Base-by-base conservation (phyloP, 1,140 invertebrate genomes). In the Papilio aristodemus region DNA sequence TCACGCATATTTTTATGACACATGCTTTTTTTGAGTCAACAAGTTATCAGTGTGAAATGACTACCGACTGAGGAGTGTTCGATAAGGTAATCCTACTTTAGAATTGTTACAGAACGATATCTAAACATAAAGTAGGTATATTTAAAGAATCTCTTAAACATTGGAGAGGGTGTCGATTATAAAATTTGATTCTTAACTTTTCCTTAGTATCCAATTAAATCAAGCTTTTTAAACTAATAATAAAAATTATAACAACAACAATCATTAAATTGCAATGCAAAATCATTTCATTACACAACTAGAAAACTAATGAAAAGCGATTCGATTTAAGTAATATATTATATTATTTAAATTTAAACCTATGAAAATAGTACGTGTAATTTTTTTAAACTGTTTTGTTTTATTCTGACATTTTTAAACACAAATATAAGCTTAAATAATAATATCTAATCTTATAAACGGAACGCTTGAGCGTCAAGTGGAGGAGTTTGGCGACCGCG, bases 1-100 rank as follows among this genome's bases (percentile, higher is more conserved):
- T 86, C 80, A 83, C 79, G 81, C 87, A 91, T 90, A 89, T 87
- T 90, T 90, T 84, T 86, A 83, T 89, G 83, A 89, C 87, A 86
- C 83, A 80, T 84, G 76, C 77, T 79, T 76, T 87, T 86, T 83
- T 78, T 50, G 46, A 73, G 78, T 85, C 84, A 81, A 79, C 76
- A 69, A 77, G 79, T 81, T 80, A 86, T 85, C 81, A 79, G 85
- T 87, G 83, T 89, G 79, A 87, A 87, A 84, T 72, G 85, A 84
- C 88, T 90, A 86, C 88, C 77, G 85, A 74, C 76, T 80, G 79
- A 68, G 73, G 77, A 84, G 79, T 77, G 73, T 78, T 74, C 72
- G 86, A 89, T 89, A 87, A 87, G 72, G 54, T 67, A 66, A 74
- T 70, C 59, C 67, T 27, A 66, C 64, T 76, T 76, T 70, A 63